Evolutionary conservation across 2,113 vertebrate species (phyloP).

Genomic region (Nannospalax galili): DNA sequence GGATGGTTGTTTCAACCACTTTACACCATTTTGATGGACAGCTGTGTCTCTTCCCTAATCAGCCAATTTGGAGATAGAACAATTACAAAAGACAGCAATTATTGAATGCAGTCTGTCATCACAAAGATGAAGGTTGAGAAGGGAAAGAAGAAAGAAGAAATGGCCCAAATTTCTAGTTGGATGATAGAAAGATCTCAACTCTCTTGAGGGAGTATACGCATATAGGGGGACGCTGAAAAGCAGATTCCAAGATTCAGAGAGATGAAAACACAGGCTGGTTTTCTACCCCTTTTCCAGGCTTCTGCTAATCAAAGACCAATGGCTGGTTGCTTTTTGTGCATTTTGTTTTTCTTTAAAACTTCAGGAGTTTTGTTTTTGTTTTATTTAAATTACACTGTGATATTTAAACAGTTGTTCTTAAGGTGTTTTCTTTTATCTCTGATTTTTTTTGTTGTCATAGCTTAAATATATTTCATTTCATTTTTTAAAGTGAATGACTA

Average conservation of each 20-base stretch:
- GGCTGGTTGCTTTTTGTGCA: not conserved
- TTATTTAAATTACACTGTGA: not conserved
- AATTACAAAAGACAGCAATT: slow-evolving; percentile 77
- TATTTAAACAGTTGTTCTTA: slow-evolving; percentile 22
- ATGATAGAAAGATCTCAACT: not conserved
- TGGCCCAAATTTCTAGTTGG: slow-evolving; percentile 43
- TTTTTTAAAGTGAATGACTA: not conserved
- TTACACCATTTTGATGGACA: slow-evolving; percentile 75
- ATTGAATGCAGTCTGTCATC: slow-evolving; percentile 70
- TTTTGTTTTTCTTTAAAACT: slow-evolving; percentile 18
- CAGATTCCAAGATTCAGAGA: not conserved
- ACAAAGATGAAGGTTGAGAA: slow-evolving; percentile 36
- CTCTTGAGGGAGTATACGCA: not conserved
- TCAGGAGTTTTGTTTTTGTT: not conserved
- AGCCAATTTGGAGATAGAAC: slow-evolving; percentile 78
- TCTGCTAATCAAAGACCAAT: not conserved
- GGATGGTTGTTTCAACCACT: slow-evolving; percentile 50
- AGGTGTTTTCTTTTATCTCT: not conserved
- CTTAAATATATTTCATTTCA: slow-evolving; percentile 6
- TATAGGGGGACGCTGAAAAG: not conserved
- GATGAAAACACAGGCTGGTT: not conserved
- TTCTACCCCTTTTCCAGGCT: not conserved
- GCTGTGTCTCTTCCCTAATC: slow-evolving; percentile 75
- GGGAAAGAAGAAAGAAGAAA: slow-evolving; percentile 55
- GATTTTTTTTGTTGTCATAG: not conserved